Conservation (phyloP, 2,797 vertebrate genomes). For the Pipistrellus pygmaeus region DNA sequence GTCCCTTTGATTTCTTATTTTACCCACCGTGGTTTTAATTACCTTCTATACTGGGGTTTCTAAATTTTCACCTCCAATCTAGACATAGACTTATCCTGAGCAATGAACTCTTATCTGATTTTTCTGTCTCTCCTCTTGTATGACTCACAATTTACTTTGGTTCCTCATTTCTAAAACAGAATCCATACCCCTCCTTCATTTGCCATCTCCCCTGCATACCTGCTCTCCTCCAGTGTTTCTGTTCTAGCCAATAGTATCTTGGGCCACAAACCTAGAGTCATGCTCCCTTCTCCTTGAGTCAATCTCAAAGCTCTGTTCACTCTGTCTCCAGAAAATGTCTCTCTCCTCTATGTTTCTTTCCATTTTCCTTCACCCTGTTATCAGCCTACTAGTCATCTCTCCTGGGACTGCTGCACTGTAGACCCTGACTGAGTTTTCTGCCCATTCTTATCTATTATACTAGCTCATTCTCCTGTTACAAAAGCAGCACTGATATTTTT, state of each 20-base stretch:
- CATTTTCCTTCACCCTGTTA: not conserved
- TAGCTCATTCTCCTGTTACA: not conserved
- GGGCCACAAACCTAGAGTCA: not conserved
- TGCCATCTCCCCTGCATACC: not conserved
- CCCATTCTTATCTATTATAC: not conserved
- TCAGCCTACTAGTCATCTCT: not conserved
- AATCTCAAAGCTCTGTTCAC: not conserved
- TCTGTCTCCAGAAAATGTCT: not conserved
- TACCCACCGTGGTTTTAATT: constrained; percentile 6
- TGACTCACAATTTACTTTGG: not conserved
- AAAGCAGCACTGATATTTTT: not conserved
- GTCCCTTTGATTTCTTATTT: constrained; percentile 53
- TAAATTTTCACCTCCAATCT: not conserved
- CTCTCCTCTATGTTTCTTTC: not conserved
- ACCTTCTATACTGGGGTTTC: not conserved
- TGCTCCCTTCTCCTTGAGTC: not conserved
- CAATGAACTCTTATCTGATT: not conserved
- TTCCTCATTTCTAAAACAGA: not conserved
- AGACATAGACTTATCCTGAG: not conserved
- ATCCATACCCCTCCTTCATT: not conserved
- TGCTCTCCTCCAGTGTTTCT: not conserved
- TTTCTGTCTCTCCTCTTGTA: not conserved
- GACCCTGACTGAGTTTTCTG: not conserved
- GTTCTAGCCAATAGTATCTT: not conserved
- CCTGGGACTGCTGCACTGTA: not conserved